These are phyloP conservation scores for Bombus turneri DNA, from an alignment of 1,140 invertebrate species.

Conservation along the genomic window DNA sequence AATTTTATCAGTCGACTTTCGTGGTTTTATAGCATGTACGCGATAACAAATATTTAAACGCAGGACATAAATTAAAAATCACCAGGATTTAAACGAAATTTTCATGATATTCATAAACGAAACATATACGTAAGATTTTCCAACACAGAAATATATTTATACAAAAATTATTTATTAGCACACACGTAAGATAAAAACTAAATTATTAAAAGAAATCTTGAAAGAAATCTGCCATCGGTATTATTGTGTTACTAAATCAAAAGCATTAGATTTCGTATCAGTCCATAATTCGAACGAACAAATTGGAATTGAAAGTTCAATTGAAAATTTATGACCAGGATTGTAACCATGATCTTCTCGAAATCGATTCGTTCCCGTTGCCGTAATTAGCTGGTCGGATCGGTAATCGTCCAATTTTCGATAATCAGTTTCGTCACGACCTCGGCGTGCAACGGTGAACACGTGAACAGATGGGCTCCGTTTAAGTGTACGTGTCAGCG, in stretches of 20 bases:
- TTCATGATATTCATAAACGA: neutral
- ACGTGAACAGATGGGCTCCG: constrained; percentile 5
- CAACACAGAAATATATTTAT: neutral
- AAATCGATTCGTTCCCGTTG: constrained; percentile 7
- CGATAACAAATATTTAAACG: too few relatives aligned
- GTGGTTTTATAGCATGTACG: too few relatives aligned
- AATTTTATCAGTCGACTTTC: too few relatives aligned
- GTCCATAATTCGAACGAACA: neutral
- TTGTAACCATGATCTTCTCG: neutral
- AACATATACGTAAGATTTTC: neutral
- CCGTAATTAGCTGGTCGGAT: neutral
- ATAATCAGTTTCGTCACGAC: constrained; percentile 35
- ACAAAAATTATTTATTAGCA: neutral
- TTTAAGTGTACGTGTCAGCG: neutral
- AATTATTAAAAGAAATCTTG: too few relatives aligned
- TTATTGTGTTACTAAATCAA: neutral
- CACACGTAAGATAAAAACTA: neutral
- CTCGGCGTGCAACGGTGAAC: constrained; percentile 24
- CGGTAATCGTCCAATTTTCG: constrained; percentile 19
- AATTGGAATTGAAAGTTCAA: neutral
- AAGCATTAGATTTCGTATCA: neutral
- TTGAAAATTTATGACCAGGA: too few relatives aligned
- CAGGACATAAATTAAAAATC: too few relatives aligned
- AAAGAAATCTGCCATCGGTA: too few relatives aligned
- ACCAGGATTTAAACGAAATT: neutral